phyloP scores from a whole-genome alignment of 2,113 vertebrate genomes.

The Cranoglanis bouderius region DNA sequence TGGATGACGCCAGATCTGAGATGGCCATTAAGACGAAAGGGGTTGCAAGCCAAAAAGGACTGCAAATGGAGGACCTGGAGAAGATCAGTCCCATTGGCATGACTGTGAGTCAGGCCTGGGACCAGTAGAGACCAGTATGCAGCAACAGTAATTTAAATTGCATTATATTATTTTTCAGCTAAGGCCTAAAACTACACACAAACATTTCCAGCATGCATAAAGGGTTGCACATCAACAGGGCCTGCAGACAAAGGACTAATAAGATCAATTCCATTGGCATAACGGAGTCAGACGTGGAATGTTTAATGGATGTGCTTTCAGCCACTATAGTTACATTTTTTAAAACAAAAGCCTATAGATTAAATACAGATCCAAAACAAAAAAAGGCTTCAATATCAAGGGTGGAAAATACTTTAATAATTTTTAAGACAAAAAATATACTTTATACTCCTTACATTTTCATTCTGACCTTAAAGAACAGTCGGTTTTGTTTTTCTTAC shows the following conservation, averaged over 20 bases:
- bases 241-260: neutral
- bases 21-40: slow-evolving; percentile 15
- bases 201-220: neutral
- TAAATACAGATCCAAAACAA: neutral
- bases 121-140: slow-evolving; percentile 38
- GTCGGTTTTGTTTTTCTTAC: neutral
- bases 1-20: slow-evolving; percentile 39
- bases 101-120: slow-evolving; percentile 72
- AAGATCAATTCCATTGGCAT: neutral
- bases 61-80: slow-evolving; percentile 46
- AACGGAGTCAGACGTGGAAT: too few species aligned
- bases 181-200: neutral
- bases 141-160: neutral
- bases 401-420: neutral
- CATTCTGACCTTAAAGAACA: neutral
- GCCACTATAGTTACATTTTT: neutral
- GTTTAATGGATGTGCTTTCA: neutral
- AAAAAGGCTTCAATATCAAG: neutral
- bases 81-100: slow-evolving; percentile 58
- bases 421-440: neutral
- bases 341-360: neutral
- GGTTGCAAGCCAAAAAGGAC: slow-evolving; percentile 49
- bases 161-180: neutral
- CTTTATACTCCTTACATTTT: neutral
- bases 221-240: neutral